These are phyloP conservation scores for Heliornis fulica DNA, from an alignment of 2,113 vertebrate species.

Conservation along the genomic window DNA sequence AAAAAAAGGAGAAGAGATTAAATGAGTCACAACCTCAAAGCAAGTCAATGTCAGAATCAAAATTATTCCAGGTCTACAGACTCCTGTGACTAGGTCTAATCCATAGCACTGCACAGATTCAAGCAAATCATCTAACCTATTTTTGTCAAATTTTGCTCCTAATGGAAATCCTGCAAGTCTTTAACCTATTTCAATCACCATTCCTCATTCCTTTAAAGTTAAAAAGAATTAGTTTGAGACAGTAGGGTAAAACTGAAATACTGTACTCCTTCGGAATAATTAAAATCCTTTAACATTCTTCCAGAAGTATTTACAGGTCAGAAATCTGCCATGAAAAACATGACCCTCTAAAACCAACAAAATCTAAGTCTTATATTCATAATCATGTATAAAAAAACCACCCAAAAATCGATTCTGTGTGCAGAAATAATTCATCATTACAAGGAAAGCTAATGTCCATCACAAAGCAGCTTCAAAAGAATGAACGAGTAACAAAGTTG, in stretches of 20 bases:
- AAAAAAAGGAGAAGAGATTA: neutral
- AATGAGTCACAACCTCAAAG: constrained; percentile 41
- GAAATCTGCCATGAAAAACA: neutral
- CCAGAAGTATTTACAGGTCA: neutral
- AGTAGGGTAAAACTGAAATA: neutral
- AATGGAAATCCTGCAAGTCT: constrained; percentile 43
- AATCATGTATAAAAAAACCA: neutral
- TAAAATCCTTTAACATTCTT: neutral
- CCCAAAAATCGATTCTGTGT: neutral
- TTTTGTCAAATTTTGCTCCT: constrained; percentile 49
- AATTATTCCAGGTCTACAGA: constrained; percentile 19
- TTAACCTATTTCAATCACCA: constrained; percentile 57
- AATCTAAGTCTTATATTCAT: neutral
- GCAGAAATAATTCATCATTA: neutral
- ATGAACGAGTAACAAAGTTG: neutral
- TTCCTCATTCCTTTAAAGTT: neutral
- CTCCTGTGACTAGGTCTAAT: constrained; percentile 30
- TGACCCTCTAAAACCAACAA: neutral
- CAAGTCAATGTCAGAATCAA: constrained; percentile 36
- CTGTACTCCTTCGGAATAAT: neutral
- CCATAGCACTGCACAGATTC: constrained; percentile 23
- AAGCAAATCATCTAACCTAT: constrained; percentile 52
- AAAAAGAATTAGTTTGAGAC: neutral
- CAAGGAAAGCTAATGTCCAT: neutral
- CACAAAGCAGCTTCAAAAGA: neutral